Evolutionary conservation across 1,140 invertebrate genomes (phyloP).

Genomic region (Bombyx mandarina): DNA sequence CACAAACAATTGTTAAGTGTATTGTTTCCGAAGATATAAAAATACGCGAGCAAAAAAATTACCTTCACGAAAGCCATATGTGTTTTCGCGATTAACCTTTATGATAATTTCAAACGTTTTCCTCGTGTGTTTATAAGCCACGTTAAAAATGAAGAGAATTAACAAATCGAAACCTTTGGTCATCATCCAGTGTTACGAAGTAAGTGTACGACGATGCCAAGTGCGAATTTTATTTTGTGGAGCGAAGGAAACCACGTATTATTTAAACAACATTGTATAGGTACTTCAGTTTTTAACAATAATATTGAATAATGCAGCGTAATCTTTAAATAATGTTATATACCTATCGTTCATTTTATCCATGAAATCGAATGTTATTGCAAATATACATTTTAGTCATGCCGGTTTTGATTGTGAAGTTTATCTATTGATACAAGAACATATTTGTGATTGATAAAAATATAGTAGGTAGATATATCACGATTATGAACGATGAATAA

Average conservation of each 20-base stretch:
- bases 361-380: too few species aligned
- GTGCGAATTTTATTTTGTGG: conserved; percentile 19
- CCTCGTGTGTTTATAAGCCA: neutral
- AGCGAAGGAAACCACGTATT: conserved; percentile 17
- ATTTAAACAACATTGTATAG: neutral
- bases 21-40: too few species aligned
- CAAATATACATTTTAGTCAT: too few species aligned
- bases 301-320: too few species aligned
- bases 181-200: conserved; percentile 71
- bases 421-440: conserved; percentile 5
- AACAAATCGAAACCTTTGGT: conserved; percentile 61
- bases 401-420: neutral
- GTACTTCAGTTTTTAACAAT: neutral
- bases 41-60: too few species aligned
- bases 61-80: too few species aligned
- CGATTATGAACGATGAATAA: neutral
- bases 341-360: too few species aligned
- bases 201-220: conserved; percentile 34
- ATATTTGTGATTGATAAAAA: conserved; percentile 7
- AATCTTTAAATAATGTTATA: too few species aligned
- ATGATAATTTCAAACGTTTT: too few species aligned
- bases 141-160: conserved; percentile 50
- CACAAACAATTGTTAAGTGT: too few species aligned
- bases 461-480: neutral
- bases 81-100: too few species aligned